A percentile compares a stretch with the other conserved stretches of the same genome.
These are phyloP conservation scores for Mya arenaria DNA, from an alignment of 1,140 invertebrate species.

Conservation along the genomic window DNA sequence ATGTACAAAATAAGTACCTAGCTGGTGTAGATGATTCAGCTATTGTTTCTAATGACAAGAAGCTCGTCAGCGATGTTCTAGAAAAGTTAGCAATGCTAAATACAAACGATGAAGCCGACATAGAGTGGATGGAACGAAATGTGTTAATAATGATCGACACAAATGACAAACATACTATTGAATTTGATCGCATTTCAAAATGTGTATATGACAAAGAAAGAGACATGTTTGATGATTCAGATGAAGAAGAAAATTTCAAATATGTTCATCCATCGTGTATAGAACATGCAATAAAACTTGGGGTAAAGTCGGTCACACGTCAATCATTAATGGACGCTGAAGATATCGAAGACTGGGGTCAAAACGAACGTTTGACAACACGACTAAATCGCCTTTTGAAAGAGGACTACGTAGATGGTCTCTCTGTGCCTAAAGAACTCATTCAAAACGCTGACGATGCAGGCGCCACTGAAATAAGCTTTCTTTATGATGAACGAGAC, in stretches of 20 bases:
- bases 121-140: not conserved
- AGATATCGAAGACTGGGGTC: slow-evolving; percentile 65
- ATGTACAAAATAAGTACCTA: not conserved
- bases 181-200: slow-evolving; percentile 43
- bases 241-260: slow-evolving; percentile 56
- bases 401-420: slow-evolving; percentile 69
- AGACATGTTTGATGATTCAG: slow-evolving; percentile 10
- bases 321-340: slow-evolving; percentile 56
- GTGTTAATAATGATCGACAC: not conserved
- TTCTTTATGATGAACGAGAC: slow-evolving; percentile 74
- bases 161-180: slow-evolving; percentile 6
- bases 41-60: not conserved
- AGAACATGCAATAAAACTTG: slow-evolving; percentile 58
- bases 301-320: slow-evolving; percentile 62
- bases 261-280: slow-evolving; percentile 67
- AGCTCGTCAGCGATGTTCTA: not conserved
- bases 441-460: slow-evolving; percentile 82
- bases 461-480: slow-evolving; percentile 71
- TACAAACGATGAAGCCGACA: not conserved
- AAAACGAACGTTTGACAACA: slow-evolving; percentile 69
- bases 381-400: slow-evolving; percentile 60
- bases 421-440: slow-evolving; percentile 75
- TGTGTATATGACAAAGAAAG: slow-evolving; percentile 58
- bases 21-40: not conserved
- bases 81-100: not conserved